Evolutionary conservation across 2,888 invertebrate species (phyloP).

Genomic region (Mechanitis mazaeus): DNA sequence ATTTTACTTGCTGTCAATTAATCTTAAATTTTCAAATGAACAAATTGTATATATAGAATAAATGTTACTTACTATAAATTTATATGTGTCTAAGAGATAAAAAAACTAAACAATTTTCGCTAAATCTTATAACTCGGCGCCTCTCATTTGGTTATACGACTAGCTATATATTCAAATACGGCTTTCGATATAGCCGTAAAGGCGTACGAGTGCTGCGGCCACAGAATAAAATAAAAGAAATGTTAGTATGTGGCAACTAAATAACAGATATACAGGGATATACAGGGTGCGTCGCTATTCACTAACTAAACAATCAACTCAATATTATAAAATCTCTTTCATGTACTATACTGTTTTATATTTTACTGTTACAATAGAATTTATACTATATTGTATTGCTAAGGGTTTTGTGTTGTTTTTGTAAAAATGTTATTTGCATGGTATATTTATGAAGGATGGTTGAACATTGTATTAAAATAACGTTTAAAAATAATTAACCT

Average conservation of each 20-base stretch:
- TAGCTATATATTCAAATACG: constrained; percentile 63
- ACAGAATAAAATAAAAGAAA: constrained; percentile 29
- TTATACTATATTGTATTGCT: too few relatives aligned
- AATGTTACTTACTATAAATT: too few relatives aligned
- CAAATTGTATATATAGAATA: too few relatives aligned
- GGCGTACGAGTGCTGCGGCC: constrained; percentile 47
- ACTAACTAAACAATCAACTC: constrained; percentile 12
- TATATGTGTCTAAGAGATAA: too few relatives aligned
- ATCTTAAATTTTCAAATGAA: too few relatives aligned
- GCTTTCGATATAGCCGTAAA: constrained; percentile 62
- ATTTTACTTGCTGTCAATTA: too few relatives aligned
- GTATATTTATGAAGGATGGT: too few relatives aligned
- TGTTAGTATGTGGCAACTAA: constrained; percentile 21
- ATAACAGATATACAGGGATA: constrained; percentile 22
- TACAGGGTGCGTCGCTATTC: constrained; percentile 2
- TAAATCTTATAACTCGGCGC: constrained; percentile 27
- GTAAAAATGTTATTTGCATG: too few relatives aligned
- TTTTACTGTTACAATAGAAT: neutral
- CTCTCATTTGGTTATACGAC: constrained; percentile 42
- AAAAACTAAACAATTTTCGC: constrained; percentile 22
- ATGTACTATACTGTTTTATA: neutral
- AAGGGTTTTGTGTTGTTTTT: too few relatives aligned
- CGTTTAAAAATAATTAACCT: too few relatives aligned
- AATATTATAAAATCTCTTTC: constrained; percentile 20
- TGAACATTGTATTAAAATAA: too few relatives aligned